Base-by-base conservation (phyloP, 2,797 vertebrate genomes). In the Sciurus vulgaris region DNA sequence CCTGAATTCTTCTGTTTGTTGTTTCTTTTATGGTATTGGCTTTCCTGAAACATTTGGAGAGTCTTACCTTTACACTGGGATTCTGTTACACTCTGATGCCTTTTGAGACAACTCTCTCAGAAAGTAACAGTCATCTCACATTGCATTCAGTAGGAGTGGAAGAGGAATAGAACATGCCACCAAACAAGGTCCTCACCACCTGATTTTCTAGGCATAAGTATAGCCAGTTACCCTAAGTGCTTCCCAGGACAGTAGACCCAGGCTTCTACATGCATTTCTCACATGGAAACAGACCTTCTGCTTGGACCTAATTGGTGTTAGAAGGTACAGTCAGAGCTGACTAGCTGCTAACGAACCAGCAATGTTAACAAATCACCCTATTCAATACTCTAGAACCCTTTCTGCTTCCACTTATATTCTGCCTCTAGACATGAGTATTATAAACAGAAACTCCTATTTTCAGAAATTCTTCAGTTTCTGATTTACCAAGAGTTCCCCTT, bases 41-140 rank as follows among this genome's bases (percentile, higher is more conserved):
- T 74, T 95, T 95, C 67, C 33, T 79, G 15, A 96, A 95, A 94
- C 59, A 96, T 77, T 41, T 89, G 41, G 77, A 89, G 47, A 93
- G 63, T 81, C 63, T 89, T 78, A 65, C 94, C 78, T 96, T 89
- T 93, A 56, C 51, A 82, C 41, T 35, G 14, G 30, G n/a, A 94
- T 92, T 88, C 49, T 92, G 51, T 90, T 92, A 93, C 59, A 94
- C 49, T 70, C 93, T 86, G 47, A 12, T 84, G 74, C 47, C 49
- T 86, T 47, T 56, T 56, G 65, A 65, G 41, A 70, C 17, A 54
- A 33, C 24, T 92, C 35, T 88, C 41, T 81, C 33, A 73, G 63
- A 51, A 38, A 89, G 59, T 38, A 92, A 49, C 44, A 69, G 33
- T 76, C 61, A 70, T 63, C 70, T 88, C 72, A 56, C 33, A 91